Conservation (phyloP, 2,113 vertebrate species). For the Xiphophorus maculatus region DNA sequence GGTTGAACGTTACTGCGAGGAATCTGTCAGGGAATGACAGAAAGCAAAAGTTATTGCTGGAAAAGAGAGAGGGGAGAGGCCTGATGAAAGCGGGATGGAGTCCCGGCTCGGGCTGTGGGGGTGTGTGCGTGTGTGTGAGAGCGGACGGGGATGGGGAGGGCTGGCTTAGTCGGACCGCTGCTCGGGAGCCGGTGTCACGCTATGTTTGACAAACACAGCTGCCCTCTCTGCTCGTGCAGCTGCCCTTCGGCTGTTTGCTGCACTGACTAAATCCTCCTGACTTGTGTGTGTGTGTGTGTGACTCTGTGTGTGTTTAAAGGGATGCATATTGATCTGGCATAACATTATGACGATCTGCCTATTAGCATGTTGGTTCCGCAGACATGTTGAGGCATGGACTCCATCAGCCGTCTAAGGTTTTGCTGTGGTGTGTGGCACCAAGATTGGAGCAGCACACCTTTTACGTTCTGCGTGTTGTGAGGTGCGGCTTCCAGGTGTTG, state of each 20-base stretch:
- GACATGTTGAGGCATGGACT: not conserved
- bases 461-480: too few species aligned
- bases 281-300: not conserved
- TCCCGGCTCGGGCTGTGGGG: constrained; percentile 41
- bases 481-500: too few species aligned
- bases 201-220: constrained; percentile 81
- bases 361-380: not conserved
- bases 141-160: constrained; percentile 40
- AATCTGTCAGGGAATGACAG: constrained; percentile 81
- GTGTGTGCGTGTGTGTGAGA: not conserved
- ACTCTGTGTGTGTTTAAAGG: not conserved
- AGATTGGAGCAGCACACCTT: too few species aligned
- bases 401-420: too few species aligned
- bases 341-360: not conserved
- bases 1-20: constrained; percentile 79
- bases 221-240: constrained; percentile 69
- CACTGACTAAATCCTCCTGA: constrained; percentile 30
- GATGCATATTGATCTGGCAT: not conserved
- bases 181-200: constrained; percentile 79
- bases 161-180: constrained; percentile 68
- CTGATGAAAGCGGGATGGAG: constrained; percentile 68
- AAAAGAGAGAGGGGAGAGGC: constrained; percentile 66
- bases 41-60: constrained; percentile 78
- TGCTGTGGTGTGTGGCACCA: too few species aligned
- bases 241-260: constrained; percentile 50